Base-by-base conservation (phyloP, 2,113 vertebrate species). In the Pagrus major region DNA sequence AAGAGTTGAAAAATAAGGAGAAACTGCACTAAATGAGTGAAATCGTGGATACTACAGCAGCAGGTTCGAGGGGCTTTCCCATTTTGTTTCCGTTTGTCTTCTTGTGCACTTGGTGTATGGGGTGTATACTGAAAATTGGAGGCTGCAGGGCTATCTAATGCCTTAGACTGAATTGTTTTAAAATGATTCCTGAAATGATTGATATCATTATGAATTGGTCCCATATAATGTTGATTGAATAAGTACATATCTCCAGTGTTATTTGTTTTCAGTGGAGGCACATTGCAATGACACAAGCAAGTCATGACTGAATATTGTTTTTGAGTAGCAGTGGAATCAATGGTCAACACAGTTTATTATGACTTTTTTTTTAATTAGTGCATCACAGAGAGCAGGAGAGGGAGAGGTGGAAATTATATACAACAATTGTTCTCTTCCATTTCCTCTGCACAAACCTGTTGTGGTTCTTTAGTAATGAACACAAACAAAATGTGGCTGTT, bases 221-320 rank as follows among this genome's bases (percentile, higher is more conserved):
- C 78, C 67, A 82, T 52, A 11, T 23, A 42, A 61, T 68, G 44
- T 55, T 51, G 1, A 15, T 11, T 14, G 25, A 79, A 69, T 60
- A 65, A 69, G 52, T 76, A 10, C 23, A 37, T 52, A 27, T 46
- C 3, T 39, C 20, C 37, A 42, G 15, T 71, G 18, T 63, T 65
- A 4, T 42, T 21, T 85, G 31, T 37, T 77, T 81, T 74, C 18
- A 71, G 20, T 63, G 59, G 75, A 74, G 77, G 85, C 71, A 76
- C 75, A 74, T 66, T 84, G 84, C 44, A 76, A 58, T 3, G 82
- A 80, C 86, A 67, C 59, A 67, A 65, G 60, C 25, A 46, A 59
- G 31, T 65, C 18, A 44, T 23, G 16, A 35, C n/a, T 49, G 12
- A 46, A 35, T 5, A 9, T 21, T 6, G 4, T 35, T 7, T 60